phyloP scores from a whole-genome alignment of 2,797 vertebrate genomes.

The Mionectes olivaceus region DNA sequence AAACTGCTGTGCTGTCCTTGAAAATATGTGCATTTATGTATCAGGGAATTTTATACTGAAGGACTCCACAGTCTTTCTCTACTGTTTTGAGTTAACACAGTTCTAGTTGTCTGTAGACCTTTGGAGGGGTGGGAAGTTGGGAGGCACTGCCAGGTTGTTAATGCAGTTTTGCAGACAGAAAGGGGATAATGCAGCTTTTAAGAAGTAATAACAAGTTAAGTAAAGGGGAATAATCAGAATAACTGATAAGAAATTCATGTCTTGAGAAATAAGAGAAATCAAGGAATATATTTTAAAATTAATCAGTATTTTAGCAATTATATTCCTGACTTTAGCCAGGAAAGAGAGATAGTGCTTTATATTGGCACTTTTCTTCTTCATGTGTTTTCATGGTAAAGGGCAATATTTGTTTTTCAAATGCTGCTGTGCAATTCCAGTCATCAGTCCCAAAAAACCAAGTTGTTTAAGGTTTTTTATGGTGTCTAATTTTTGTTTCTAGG shows the following conservation, averaged over 20 bases:
- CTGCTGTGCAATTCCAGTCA: conserved; percentile 58
- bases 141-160: neutral
- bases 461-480: conserved; percentile 67
- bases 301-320: neutral
- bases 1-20: neutral
- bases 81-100: neutral
- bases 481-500: conserved; percentile 81
- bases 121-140: neutral
- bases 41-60: neutral
- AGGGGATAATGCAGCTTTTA: neutral
- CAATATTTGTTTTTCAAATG: neutral
- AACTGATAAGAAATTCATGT: neutral
- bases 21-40: neutral
- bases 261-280: neutral
- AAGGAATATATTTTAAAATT: neutral
- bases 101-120: neutral
- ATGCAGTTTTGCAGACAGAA: neutral
- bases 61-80: neutral
- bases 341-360: neutral
- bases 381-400: neutral
- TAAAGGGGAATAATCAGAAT: neutral
- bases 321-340: neutral
- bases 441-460: conserved; percentile 38
- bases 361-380: neutral
- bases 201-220: neutral